Conservation (phyloP, 2,797 vertebrate species). For the Emys orbicularis region DNA sequence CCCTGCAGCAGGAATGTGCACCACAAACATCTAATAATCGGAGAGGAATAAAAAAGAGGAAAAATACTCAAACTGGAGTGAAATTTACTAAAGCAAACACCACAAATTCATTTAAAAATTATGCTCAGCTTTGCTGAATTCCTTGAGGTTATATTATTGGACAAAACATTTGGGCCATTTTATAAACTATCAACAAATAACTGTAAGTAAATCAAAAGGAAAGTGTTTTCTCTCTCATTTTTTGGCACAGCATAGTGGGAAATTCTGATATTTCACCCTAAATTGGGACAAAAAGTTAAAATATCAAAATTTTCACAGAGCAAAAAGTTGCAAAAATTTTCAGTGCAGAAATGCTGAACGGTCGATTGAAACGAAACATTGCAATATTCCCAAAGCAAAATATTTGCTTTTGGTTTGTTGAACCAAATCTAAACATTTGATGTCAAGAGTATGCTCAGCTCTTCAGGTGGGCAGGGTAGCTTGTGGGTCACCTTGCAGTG, state of each 20-base stretch:
- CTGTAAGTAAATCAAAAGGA: conserved; percentile 18
- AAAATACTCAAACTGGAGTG: background rate
- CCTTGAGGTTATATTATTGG: conserved; percentile 40
- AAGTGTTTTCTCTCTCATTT: conserved; percentile 35
- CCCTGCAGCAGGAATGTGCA: conserved; percentile 5
- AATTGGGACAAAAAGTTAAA: conserved; percentile 5
- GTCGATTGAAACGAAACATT: background rate
- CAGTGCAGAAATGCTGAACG: conserved; percentile 9
- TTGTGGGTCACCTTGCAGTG: background rate
- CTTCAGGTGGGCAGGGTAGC: background rate
- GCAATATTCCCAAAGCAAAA: background rate
- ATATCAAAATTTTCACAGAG: background rate
- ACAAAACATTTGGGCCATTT: conserved; percentile 31
- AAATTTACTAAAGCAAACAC: background rate
- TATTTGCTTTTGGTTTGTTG: conserved; percentile 4
- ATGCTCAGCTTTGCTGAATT: conserved; percentile 34
- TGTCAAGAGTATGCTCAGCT: background rate
- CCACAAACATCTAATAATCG: conserved; percentile 1
- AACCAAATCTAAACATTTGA: background rate
- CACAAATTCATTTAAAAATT: conserved; percentile 35
- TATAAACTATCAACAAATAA: conserved; percentile 36
- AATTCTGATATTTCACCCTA: conserved; percentile 44
- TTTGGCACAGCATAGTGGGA: background rate
- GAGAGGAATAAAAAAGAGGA: background rate
- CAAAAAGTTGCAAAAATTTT: background rate